Evolutionary conservation across 1,140 invertebrate genomes (phyloP).

Genomic region (Magallana ariakensis): DNA sequence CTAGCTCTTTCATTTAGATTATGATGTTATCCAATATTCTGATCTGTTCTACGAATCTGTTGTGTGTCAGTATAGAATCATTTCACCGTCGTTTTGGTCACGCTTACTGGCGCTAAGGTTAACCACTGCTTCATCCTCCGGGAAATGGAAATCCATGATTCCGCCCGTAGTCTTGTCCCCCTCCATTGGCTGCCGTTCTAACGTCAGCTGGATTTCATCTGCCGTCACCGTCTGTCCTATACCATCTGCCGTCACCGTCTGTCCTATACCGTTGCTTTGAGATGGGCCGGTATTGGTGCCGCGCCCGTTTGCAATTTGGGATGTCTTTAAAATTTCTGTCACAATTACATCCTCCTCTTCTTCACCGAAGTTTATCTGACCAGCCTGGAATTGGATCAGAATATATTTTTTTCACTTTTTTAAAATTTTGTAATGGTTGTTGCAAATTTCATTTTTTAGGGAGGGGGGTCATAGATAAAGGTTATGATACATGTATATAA

Average conservation of each 20-base stretch:
- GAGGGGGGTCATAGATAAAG: no score
- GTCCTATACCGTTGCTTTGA: background rate
- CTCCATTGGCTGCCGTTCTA: background rate
- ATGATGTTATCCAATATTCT: no score
- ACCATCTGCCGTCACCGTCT: slow-evolving; percentile 3
- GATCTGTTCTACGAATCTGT: no score
- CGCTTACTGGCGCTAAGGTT: slow-evolving; percentile 20
- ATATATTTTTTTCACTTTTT: no score
- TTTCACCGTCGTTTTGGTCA: background rate
- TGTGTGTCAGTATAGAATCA: background rate
- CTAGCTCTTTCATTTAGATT: no score
- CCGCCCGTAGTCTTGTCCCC: background rate
- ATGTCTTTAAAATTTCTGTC: background rate
- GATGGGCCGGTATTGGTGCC: background rate
- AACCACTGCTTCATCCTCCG: background rate
- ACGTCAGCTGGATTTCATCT: slow-evolving; percentile 3
- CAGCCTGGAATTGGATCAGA: background rate
- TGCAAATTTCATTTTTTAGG: no score
- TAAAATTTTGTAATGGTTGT: no score
- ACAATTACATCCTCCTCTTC: slow-evolving; percentile 12
- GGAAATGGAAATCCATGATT: background rate
- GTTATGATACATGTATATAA: no score
- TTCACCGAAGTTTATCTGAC: slow-evolving; percentile 8
- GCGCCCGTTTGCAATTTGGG: background rate
- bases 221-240: background rate